Base-by-base conservation (phyloP, 2,888 invertebrate species). In the Parnassius apollo region DNA sequence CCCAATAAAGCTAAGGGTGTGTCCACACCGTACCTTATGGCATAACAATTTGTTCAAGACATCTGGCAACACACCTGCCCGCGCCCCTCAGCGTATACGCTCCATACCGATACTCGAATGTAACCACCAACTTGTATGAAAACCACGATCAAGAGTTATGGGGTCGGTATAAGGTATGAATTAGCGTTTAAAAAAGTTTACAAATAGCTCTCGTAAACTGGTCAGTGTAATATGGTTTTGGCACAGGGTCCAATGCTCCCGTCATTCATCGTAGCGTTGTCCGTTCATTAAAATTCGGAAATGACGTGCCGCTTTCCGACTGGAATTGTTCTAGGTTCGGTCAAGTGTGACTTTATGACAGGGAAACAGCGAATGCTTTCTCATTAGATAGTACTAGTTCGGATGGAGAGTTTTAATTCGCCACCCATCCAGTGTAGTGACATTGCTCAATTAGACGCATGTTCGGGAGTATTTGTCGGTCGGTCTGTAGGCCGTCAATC, bases 61-160 rank as follows among this genome's bases (percentile, higher is more conserved):
- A 91, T 91, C 91, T 91, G 91, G 86, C 83, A 79, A 80, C 88
- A 85, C 87, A 90, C 91, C 91, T 91, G 91, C 91, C 88, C 82
- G 82, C 75, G 70, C 79, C 77, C 83, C 82, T 77, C 79, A 22
- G 35, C 11, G 46, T 66, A 63, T 68, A 68, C 76, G 74, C 72
- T 76, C 75, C 82, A 85, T 85, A 83, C 85, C 85, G 81, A 85
- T 83, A 80, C 74, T 75, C 71, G 61, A 66, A 48, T 65, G 62
- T 66, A 68, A 71, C 58, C 60, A 35, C n/a, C 52, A 45, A 62
- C 35, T 61, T 63, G 44, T 57, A 18, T 56, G 52, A 67, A 65
- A 65, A 61, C 55, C 44, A 61, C 46, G 46, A 49, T 49, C 42
- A 13, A 18, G 44, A 72, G 66, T 65, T 75, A 71, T 57, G 50